These are phyloP conservation scores for Dryoscopus gambensis DNA, from an alignment of 2,113 vertebrate genomes.

Conservation along the genomic window DNA sequence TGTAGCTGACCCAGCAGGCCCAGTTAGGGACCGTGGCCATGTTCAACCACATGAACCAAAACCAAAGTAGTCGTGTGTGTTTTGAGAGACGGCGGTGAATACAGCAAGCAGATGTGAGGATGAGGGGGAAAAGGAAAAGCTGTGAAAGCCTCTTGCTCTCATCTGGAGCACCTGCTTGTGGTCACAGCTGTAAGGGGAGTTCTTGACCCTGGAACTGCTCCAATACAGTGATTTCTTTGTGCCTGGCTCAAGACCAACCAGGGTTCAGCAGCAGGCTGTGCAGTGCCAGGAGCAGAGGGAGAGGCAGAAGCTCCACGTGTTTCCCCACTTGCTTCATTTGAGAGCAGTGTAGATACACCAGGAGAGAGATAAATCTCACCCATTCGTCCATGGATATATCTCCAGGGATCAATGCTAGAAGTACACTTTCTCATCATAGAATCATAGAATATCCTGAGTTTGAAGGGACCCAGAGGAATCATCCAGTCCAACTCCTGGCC, in stretches of 20 bases:
- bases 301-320: not conserved
- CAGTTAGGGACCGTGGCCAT: not conserved
- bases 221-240: not conserved
- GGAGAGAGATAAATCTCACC: not conserved
- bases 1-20: not conserved
- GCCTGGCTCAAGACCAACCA: not conserved
- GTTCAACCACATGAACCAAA: not conserved
- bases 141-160: not conserved
- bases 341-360: not conserved
- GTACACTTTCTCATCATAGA: not conserved
- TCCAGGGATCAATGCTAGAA: not conserved
- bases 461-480: not conserved
- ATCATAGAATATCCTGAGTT: not conserved
- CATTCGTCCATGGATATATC: not conserved
- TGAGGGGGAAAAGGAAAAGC: not conserved
- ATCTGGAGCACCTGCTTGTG: not conserved
- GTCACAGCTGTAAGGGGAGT: not conserved
- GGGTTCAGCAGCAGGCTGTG: not conserved
- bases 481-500: not conserved
- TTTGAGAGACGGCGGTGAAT: rapidly evolving
- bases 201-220: not conserved
- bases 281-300: not conserved
- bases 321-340: not conserved
- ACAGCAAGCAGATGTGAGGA: not conserved
- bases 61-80: rapidly evolving